Evolutionary conservation across 2,113 vertebrate genomes (phyloP), one percentile per base, ranked within the genome.

Genomic region (Maccullochella peelii): DNA sequence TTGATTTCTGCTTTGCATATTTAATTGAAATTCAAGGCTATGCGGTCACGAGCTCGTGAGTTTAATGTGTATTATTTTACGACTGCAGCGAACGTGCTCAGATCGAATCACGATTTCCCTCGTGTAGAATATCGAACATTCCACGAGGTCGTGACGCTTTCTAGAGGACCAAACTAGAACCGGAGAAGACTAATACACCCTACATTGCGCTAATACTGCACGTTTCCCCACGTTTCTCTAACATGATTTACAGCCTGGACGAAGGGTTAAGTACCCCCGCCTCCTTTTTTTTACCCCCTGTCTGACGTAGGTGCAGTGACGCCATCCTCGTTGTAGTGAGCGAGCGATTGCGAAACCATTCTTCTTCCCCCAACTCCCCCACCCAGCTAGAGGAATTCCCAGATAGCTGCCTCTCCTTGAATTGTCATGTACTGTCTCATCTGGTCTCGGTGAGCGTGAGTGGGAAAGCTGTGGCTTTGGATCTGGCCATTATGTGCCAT

Each of bases 341-440:
- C 66, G 78, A 87, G 61, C 20, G 77, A 88, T 79, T 87, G 59
- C 77, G 80, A 91, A 83, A 88, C 77, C 79, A 6, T 50, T 23
- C 52, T 27, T 23, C 49, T 16, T 25, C 73, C 77, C 74, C 62
- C 16, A 33, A 20, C 27, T 12, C 47, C 69, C 85, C 42, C 70
- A 16, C 61, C 44, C 54, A 57, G 59, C 70, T 58, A 49, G 80
- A 93, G 91, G 93, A 93, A 93, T 91, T 79, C 91, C 93, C 91
- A 85, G 68, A 82, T 79, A 68, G 40, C 77, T 54, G 49, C 21
- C 73, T 70, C 77, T 80, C 73, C 57, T 55, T 76, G 76, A 73
- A 27, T 52, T 18, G 10, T n/a, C n/a, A 33, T 14, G 66, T 62
- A 25, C n/a, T 25, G 68, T 77, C 58, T 79, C 68, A 70, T 73